These are phyloP conservation scores for Nomada fabriciana DNA, from an alignment of 2,888 invertebrate species.

Conservation along the genomic window DNA sequence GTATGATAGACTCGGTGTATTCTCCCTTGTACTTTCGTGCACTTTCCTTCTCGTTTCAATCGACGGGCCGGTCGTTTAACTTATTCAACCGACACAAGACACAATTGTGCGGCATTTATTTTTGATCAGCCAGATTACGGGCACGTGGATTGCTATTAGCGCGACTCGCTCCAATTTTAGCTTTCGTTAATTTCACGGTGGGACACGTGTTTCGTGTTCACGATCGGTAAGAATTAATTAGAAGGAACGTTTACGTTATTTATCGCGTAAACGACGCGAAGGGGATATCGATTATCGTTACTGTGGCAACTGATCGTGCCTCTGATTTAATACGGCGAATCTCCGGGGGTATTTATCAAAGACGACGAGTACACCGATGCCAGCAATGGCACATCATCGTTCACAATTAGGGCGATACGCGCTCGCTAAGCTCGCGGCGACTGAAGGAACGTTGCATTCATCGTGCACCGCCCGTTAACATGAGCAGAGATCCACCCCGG, in stretches of 20 bases:
- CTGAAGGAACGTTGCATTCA: slow-evolving; percentile 53
- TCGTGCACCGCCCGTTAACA: slow-evolving; percentile 50
- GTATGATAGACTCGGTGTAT: background rate
- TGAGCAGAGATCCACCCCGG: slow-evolving; percentile 39
- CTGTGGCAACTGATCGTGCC: background rate
- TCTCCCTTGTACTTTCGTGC: background rate
- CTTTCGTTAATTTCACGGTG: slow-evolving; percentile 21
- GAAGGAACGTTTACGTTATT: slow-evolving; percentile 30
- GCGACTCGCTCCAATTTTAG: slow-evolving; percentile 24
- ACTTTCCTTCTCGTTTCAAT: slow-evolving; percentile 15
- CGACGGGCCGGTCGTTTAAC: too few relatives aligned
- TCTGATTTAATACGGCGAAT: slow-evolving; percentile 35
- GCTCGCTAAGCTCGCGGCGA: slow-evolving; percentile 23
- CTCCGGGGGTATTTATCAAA: slow-evolving; percentile 38
- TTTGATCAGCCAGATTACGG: slow-evolving; percentile 49
- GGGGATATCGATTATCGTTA: slow-evolving; percentile 50
- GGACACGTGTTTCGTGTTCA: slow-evolving; percentile 21
- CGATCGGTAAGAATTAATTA: slow-evolving; percentile 42
- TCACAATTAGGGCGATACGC: slow-evolving; percentile 56
- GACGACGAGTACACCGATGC: slow-evolving; percentile 22
- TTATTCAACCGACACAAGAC: too few relatives aligned
- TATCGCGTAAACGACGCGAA: slow-evolving; percentile 29
- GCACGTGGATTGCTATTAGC: slow-evolving; percentile 26
- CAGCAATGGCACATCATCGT: slow-evolving; percentile 39
- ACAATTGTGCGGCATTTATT: too few relatives aligned